Evolutionary conservation across 1,140 invertebrate genomes (phyloP).

Genomic region (Hydropsyche tenuis): DNA sequence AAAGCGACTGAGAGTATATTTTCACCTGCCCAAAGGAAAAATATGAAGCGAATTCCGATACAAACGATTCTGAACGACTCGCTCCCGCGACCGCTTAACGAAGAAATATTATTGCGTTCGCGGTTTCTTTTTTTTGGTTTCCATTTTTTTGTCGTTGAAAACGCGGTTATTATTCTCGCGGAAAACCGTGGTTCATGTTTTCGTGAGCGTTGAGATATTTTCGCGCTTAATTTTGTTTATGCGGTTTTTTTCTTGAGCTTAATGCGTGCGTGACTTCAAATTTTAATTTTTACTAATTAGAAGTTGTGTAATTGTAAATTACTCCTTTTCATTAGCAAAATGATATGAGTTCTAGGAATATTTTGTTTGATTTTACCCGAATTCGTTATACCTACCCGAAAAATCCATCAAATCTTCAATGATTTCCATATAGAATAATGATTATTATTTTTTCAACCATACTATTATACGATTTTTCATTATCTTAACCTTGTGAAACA

Average conservation of each 20-base stretch:
- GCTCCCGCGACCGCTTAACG: conserved; percentile 17
- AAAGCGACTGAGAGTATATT: conserved; percentile 40
- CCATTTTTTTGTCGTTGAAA: not conserved
- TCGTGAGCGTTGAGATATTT: conserved; percentile 37
- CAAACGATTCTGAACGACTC: conserved; percentile 32
- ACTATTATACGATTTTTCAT: no score
- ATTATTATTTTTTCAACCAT: no score
- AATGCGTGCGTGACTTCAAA: not conserved
- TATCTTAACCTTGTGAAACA: no score
- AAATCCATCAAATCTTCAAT: no score
- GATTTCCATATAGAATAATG: no score
- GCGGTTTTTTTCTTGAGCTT: not conserved
- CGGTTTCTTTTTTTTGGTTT: conserved; percentile 20
- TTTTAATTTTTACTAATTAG: conserved; percentile 20
- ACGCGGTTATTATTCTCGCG: no score
- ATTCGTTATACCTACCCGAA: no score
- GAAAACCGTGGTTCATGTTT: no score
- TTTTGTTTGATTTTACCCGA: no score
- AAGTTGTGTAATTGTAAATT: conserved; percentile 4
- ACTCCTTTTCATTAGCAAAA: no score
- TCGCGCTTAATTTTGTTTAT: conserved; percentile 34
- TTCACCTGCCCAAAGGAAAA: conserved; percentile 10
- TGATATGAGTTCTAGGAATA: no score
- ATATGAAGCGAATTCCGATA: conserved; percentile 39
- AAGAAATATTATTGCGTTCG: conserved; percentile 38